A percentile compares a stretch with the other conserved stretches of the same genome.
phyloP scores from a whole-genome alignment of 1,140 invertebrate genomes.

The Helicoverpa zea region DNA sequence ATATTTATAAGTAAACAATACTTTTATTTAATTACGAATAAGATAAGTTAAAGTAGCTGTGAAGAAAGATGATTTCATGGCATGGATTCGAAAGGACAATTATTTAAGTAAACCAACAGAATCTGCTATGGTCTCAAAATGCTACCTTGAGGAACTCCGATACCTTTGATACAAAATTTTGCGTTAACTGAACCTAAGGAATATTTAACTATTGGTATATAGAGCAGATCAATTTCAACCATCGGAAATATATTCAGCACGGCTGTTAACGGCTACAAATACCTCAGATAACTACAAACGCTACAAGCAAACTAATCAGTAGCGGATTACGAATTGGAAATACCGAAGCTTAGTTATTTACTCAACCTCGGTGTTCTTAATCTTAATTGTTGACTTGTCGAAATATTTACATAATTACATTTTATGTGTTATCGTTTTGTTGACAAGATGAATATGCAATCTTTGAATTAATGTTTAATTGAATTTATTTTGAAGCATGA shows the following conservation, averaged over 20 bases:
- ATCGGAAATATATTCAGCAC: constrained; percentile 21
- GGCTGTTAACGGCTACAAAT: constrained; percentile 29
- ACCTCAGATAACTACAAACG: constrained; percentile 11
- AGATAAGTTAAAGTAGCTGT: not conserved
- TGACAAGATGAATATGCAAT: constrained; percentile 40
- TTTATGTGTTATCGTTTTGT: constrained; percentile 29
- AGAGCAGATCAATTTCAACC: not conserved
- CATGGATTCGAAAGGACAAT: too few relatives aligned
- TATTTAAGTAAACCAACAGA: too few relatives aligned
- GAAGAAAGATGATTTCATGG: too few relatives aligned
- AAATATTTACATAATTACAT: constrained; percentile 43
- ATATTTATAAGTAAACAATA: constrained; percentile 33
- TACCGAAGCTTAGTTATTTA: constrained; percentile 30
- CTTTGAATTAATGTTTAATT: constrained; percentile 18
- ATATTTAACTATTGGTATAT: constrained; percentile 1
- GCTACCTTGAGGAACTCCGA: constrained; percentile 8
- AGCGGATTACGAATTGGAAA: constrained; percentile 32
- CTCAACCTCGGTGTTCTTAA: constrained; percentile 35
- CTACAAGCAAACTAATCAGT: constrained; percentile 19
- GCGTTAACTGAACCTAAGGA: not conserved
- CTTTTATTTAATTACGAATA: constrained; percentile 22
- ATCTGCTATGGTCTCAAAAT: not conserved
- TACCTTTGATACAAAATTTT: not conserved
- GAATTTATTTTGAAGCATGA: constrained; percentile 23
- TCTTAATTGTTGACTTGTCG: constrained; percentile 42